These are phyloP conservation scores for Nyctibius grandis DNA, from an alignment of 2,797 vertebrate genomes.

Conservation along the genomic window DNA sequence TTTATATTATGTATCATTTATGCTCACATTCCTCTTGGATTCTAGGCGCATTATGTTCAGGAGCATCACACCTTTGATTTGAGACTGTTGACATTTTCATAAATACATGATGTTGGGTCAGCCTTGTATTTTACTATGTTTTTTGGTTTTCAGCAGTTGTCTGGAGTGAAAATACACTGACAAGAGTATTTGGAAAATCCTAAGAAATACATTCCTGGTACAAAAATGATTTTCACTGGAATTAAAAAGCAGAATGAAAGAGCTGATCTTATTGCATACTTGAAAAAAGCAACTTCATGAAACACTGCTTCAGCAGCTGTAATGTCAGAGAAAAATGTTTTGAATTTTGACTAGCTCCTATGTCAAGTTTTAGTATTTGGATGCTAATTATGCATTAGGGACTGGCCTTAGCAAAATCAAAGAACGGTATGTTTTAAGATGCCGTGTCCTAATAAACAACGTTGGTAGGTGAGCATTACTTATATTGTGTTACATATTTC, in stretches of 20 bases:
- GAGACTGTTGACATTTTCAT: not conserved
- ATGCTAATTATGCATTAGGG: not conserved
- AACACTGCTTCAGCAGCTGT: not conserved
- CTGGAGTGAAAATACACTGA: conserved; percentile 81
- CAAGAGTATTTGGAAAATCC: conserved; percentile 87
- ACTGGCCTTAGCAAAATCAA: conserved; percentile 27
- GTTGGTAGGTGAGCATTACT: not conserved
- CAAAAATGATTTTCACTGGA: conserved; percentile 87
- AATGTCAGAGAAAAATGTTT: not conserved
- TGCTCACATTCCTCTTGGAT: not conserved
- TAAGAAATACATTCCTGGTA: conserved; percentile 90
- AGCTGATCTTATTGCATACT: conserved; percentile 81
- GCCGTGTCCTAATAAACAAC: not conserved
- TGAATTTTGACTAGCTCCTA: not conserved
- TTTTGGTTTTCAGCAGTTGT: conserved; percentile 69
- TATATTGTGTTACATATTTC: not conserved
- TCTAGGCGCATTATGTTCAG: not conserved
- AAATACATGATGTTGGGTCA: not conserved
- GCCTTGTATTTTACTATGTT: not conserved
- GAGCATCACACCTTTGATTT: not conserved
- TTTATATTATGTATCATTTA: not conserved
- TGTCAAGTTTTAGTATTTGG: conserved; percentile 10
- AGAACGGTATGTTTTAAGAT: conserved; percentile 22
- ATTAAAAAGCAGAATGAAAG: conserved; percentile 89
- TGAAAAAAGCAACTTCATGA: conserved; percentile 79